Base-by-base conservation (phyloP, 2,888 invertebrate genomes). In the Agrilus biguttatus region DNA sequence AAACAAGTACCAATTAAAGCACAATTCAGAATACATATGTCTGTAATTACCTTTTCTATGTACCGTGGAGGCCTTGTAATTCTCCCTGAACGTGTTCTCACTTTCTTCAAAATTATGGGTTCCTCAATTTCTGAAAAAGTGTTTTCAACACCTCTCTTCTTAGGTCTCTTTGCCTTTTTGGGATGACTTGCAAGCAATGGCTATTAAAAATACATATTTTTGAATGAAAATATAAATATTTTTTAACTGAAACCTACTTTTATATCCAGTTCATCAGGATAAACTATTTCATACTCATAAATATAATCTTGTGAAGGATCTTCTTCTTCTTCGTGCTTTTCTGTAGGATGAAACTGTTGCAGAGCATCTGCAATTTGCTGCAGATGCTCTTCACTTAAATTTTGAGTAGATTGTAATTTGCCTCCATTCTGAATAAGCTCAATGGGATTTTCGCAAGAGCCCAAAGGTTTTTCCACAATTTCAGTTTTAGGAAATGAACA, bases 31-130 rank as follows among this genome's bases (percentile, higher is more conserved):
- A 19, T 36, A 8, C 14, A 36, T 10, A 12, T 12, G 7, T 14
- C n/a, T 28, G 33, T 33, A 45, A 45, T 39, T 50, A 58, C 60
- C 47, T 58, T 55, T 48, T 55, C 54, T 23, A 61, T 60, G 46
- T 61, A 54, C 51, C 57, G 55, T 35, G 64, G 63, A 13, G 61
- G 56, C 45, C 59, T 61, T 1, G 63, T 57, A 19, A 60, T 51
- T 37, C 64, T 53, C 7, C 64, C 64, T 6, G 62, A 64, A 41
- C 64, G 45, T 17, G 64, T 64, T 42, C 61, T 54, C 10, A 54
- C 53, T 38, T 48, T 51, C 52, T 58, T 51, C 17, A 48, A 39
- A 10, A 49, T 32, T 44, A 44, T 49, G 13, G 39, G 40, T n/a
- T 42, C 40, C 36, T 47, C 45, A 32, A 41, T 44, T 33, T 28